These are phyloP conservation scores for Dryocosmus kuriphilus DNA, from an alignment of 2,888 invertebrate genomes.

Conservation along the genomic window DNA sequence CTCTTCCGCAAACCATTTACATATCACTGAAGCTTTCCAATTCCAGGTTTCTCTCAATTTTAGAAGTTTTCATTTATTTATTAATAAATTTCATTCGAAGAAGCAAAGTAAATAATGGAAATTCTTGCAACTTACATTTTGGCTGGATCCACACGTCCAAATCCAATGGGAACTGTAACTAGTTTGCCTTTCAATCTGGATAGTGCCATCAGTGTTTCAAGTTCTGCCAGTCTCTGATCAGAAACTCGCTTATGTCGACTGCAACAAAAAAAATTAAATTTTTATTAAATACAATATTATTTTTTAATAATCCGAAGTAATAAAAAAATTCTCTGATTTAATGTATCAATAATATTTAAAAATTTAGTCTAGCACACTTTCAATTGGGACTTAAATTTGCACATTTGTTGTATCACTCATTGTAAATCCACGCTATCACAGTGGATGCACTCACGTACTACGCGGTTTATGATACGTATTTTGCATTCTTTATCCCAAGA, in stretches of 20 bases:
- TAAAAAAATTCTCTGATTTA: no score
- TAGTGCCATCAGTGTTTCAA: conserved; percentile 80
- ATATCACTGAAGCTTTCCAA: background rate
- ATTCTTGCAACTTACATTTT: conserved; percentile 78
- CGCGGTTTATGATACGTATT: background rate
- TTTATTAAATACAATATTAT: background rate
- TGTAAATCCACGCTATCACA: conserved; percentile 9
- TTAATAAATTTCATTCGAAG: no score
- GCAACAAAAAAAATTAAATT: conserved; percentile 48
- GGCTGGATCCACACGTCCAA: conserved; percentile 79
- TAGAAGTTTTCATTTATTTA: background rate
- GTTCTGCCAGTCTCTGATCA: conserved; percentile 81
- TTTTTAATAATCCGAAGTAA: background rate
- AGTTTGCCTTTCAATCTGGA: conserved; percentile 78
- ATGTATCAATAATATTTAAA: no score
- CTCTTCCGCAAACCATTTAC: conserved; percentile 10
- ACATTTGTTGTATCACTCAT: conserved; percentile 26
- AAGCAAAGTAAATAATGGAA: background rate
- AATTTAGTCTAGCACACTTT: background rate
- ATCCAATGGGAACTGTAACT: conserved; percentile 79
- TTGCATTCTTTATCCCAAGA: background rate
- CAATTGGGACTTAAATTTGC: conserved; percentile 4
- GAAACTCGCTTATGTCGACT: conserved; percentile 80
- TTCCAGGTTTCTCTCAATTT: background rate
- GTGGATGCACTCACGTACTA: conserved; percentile 9